Conservation (phyloP, 2,888 invertebrate genomes). For the Minunthozetes semirufus region DNA sequence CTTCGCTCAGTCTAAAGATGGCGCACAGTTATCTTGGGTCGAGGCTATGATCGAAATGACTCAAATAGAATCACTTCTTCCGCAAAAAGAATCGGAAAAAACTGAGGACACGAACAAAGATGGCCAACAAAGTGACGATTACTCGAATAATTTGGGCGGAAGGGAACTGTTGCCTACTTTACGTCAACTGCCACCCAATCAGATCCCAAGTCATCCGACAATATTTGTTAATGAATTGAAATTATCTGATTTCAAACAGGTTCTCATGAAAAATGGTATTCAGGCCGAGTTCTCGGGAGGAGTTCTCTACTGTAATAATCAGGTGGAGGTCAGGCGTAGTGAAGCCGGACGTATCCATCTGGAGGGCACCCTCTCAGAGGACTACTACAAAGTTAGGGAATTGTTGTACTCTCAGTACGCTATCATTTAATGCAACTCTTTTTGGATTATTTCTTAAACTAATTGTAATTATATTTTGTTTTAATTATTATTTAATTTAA, state of each 20-base stretch:
- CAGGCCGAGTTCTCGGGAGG: constrained; percentile 82
- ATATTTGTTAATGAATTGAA: constrained; percentile 88
- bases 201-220: constrained; percentile 66
- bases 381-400: constrained; percentile 87
- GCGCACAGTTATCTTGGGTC: constrained; percentile 90
- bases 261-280: constrained; percentile 65
- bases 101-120: constrained; percentile 41
- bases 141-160: neutral
- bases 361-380: constrained; percentile 88
- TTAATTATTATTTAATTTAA: neutral
- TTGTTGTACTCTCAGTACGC: constrained; percentile 93
- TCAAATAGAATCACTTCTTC: constrained; percentile 41
- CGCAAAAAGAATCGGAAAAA: constrained; percentile 38
- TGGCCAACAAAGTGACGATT: neutral
- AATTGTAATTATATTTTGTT: neutral
- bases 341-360: constrained; percentile 85
- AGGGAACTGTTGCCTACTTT: constrained; percentile 34
- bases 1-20: constrained; percentile 72
- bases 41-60: constrained; percentile 62
- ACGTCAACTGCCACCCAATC: constrained; percentile 19
- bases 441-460: neutral
- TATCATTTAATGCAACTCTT: constrained; percentile 61
- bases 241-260: constrained; percentile 80
- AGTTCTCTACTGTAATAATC: constrained; percentile 86
- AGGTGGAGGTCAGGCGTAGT: constrained; percentile 80